Base-by-base conservation (phyloP, 2,797 vertebrate genomes). In the Xerus rutilus region DNA sequence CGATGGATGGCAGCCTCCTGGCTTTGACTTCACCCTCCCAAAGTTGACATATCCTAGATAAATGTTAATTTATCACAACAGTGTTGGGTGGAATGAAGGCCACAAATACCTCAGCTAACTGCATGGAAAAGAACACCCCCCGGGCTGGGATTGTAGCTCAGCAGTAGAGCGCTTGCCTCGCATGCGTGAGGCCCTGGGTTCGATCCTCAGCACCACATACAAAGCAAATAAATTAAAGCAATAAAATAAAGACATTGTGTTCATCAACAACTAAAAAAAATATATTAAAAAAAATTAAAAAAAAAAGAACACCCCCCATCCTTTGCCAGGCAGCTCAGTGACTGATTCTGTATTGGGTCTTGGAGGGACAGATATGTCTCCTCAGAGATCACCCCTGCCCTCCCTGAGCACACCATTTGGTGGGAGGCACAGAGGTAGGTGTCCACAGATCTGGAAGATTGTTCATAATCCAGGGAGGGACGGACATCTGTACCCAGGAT, bases 21-120 rank as follows among this genome's bases (percentile, higher is more conserved):
- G 45, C 82, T 76, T 93, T 86, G 64, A 65, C 86, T 45, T 89
- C 18, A 81, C 47, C 86, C 21, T 91, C 83, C 79, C 84, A 57
- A 86, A 89, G 49, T 23, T 76, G 47, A 73, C 67, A 20, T 28
- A 69, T 89, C 47, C 54, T 95, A 43, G 35, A 47, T 32, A 65
- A 96, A 65, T 62, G 25, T 70, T 86, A 65, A 82, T 87, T 20
- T 74, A 7, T 88, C 12, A 28, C 45, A 82, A 93, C 25, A 39
- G 49, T 32, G 20, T 92, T 30, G 32, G n/a, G 30, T 39, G 14
- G 6, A 78, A 93, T 57, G 59, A 89, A 89, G 70, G 35, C n/a
- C 70, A 32, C 74, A 78, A 32, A 57, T 67, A 86, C 54, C 5
- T 32, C 45, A 47, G 20, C 52, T 54, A 69, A 43, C 43, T 93